A percentile compares a stretch with the other conserved stretches of the same genome.
These are phyloP conservation scores for Dione vanillae DNA, from an alignment of 2,888 invertebrate species.

Conservation along the genomic window DNA sequence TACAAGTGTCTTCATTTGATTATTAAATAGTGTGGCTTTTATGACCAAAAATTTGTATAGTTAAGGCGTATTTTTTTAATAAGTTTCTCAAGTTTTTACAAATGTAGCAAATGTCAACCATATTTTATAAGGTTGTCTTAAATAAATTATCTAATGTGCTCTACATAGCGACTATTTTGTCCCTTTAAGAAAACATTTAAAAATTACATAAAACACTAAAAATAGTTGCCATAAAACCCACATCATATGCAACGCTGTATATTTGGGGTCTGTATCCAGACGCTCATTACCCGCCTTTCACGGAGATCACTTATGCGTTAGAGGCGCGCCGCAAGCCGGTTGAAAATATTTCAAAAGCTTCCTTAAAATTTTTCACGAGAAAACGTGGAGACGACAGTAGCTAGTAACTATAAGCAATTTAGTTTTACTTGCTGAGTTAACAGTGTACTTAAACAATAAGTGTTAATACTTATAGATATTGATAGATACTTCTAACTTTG, in stretches of 20 bases:
- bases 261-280: constrained; percentile 24
- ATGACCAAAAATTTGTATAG: too few species aligned
- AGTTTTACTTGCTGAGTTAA: constrained; percentile 28
- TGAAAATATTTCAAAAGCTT: constrained; percentile 23
- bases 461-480: too few species aligned
- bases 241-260: constrained; percentile 8
- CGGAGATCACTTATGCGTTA: constrained; percentile 31
- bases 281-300: constrained; percentile 35
- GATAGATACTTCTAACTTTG: too few species aligned
- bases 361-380: constrained; percentile 23
- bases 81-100: too few species aligned
- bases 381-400: constrained; percentile 31
- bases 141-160: too few species aligned
- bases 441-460: too few species aligned
- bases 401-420: constrained; percentile 38
- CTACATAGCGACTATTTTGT: too few species aligned
- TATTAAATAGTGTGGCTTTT: not conserved
- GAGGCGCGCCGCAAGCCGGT: constrained; percentile 18
- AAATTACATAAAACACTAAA: not conserved
- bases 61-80: too few species aligned
- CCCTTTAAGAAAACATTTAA: not conserved
- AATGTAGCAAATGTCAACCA: too few species aligned
- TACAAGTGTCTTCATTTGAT: not conserved
- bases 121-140: too few species aligned
- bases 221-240: not conserved